These are phyloP conservation scores for Drosophila histrio DNA, from an alignment of 2,888 invertebrate genomes.

Conservation along the genomic window DNA sequence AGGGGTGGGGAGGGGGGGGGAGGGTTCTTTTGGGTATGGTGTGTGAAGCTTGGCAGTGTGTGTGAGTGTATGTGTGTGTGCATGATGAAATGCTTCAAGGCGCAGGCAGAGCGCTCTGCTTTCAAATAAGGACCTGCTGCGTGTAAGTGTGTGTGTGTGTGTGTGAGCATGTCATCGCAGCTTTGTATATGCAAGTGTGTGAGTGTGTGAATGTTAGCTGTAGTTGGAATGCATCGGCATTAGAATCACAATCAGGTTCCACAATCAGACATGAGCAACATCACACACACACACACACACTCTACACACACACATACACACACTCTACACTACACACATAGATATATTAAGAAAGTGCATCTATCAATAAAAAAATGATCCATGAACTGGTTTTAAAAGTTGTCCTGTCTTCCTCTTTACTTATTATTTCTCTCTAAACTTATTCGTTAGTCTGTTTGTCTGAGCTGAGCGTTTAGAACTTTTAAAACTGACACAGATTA, in stretches of 20 bases:
- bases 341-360: slow-evolving; percentile 9
- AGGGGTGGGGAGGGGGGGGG: background rate
- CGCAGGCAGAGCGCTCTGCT: slow-evolving; percentile 28
- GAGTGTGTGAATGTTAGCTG: slow-evolving; percentile 15
- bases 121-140: slow-evolving; percentile 42
- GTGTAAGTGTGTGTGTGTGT: background rate
- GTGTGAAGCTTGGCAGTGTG: slow-evolving; percentile 15
- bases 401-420: background rate
- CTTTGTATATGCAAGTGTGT: slow-evolving; percentile 4
- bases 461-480: background rate
- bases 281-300: background rate
- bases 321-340: background rate
- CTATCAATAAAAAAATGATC: slow-evolving; percentile 35
- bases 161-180: slow-evolving; percentile 5
- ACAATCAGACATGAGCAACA: slow-evolving; percentile 20
- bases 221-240: slow-evolving; percentile 26
- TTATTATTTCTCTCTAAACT: background rate
- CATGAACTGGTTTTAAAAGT: slow-evolving; percentile 27
- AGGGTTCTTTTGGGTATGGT: background rate
- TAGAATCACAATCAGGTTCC: slow-evolving; percentile 48
- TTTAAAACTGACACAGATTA: slow-evolving; percentile 8
- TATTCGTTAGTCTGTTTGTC: slow-evolving; percentile 1
- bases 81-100: slow-evolving; percentile 50
- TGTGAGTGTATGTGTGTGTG: slow-evolving; percentile 7
- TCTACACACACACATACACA: background rate